phyloP scores from a whole-genome alignment of 2,888 invertebrate species.

The Sminthurinus aureus region DNA sequence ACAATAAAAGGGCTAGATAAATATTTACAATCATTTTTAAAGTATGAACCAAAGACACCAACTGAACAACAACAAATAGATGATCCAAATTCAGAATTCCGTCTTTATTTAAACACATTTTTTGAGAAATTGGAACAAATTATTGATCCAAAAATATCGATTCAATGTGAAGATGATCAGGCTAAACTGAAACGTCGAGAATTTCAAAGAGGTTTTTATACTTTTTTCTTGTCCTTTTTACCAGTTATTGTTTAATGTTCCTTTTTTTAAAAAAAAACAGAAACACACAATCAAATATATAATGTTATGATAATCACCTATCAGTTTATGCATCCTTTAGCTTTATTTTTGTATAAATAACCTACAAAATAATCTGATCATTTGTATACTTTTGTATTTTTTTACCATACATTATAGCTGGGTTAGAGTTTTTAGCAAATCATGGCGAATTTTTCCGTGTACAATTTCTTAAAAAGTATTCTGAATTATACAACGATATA shows the following conservation, averaged over 20 bases:
- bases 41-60: background rate
- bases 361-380: no score
- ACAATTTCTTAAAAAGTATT: no score
- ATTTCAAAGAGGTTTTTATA: conserved; percentile 57
- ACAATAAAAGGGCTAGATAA: conserved; percentile 50
- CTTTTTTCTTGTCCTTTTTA: conserved; percentile 8
- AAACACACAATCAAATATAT: background rate
- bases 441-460: conserved; percentile 38
- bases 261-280: background rate
- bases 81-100: background rate
- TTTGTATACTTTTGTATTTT: conserved; percentile 13
- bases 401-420: conserved; percentile 46
- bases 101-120: conserved; percentile 42
- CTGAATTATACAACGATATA: no score
- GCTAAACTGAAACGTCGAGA: conserved; percentile 54
- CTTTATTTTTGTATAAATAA: no score
- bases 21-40: conserved; percentile 42
- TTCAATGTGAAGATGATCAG: conserved; percentile 42
- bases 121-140: conserved; percentile 54
- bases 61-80: background rate
- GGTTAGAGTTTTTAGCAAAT: conserved; percentile 51
- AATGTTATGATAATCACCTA: background rate
- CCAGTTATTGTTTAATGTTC: background rate
- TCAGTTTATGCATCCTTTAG: no score
- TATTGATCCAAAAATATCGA: conserved; percentile 55